Evolutionary conservation across 2,797 vertebrate species (phyloP).

Genomic region (Typhlichthys subterraneus): DNA sequence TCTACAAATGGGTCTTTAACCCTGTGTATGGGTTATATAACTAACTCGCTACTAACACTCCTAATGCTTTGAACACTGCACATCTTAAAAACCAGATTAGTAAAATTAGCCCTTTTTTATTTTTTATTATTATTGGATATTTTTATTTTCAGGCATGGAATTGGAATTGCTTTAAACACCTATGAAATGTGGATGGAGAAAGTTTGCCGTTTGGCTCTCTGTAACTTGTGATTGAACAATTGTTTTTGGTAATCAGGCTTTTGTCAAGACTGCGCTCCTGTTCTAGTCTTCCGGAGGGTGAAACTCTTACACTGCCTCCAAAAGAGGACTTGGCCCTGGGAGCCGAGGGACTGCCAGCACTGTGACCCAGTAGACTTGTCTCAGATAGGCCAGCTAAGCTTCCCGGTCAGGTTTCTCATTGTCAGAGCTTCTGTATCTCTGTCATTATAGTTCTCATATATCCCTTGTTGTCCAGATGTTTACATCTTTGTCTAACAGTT

Average conservation of each 20-base stretch:
- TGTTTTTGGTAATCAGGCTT: conserved; percentile 39
- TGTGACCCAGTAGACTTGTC: conserved; percentile 20
- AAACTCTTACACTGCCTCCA: conserved; percentile 23
- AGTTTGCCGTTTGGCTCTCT: conserved; percentile 34
- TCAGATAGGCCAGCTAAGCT: conserved; percentile 33
- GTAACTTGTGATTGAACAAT: conserved; percentile 32
- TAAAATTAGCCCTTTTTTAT: conserved; percentile 30
- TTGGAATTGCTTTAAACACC: conserved; percentile 34
- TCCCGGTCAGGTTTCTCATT: conserved; percentile 32
- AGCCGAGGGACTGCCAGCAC: conserved; percentile 29
- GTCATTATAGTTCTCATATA: conserved; percentile 27
- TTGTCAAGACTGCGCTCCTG: conserved; percentile 53
- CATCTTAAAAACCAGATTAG: conserved; percentile 46
- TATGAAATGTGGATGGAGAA: conserved; percentile 40
- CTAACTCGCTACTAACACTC: conserved; percentile 56
- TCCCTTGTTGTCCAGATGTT: conserved; percentile 53
- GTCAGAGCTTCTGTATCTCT: conserved; percentile 30
- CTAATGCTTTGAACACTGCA: conserved; percentile 33
- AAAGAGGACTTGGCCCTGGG: conserved; percentile 18
- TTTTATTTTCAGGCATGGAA: conserved; percentile 62
- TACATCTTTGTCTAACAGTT: conserved; percentile 44
- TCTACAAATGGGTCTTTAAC: conserved; percentile 41
- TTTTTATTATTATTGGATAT: conserved; percentile 8
- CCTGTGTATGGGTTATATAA: conserved; percentile 40
- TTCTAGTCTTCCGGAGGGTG: conserved; percentile 24